Conservation (phyloP, 2,888 invertebrate species). For the Ophion obscuratus region DNA sequence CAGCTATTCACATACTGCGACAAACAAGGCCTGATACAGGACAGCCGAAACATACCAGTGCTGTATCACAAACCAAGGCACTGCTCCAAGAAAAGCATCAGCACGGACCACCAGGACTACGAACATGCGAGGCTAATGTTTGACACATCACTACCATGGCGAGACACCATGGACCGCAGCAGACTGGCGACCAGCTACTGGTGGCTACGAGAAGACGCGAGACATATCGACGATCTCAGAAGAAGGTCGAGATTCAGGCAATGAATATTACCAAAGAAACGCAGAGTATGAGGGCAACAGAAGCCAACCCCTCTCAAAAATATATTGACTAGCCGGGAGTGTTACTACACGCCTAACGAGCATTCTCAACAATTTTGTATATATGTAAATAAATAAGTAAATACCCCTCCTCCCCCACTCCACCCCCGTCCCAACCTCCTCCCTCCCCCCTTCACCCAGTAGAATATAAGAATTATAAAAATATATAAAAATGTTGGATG, state of each 20-base stretch:
- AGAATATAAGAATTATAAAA: no score
- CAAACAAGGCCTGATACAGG: neutral
- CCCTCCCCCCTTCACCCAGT: no score
- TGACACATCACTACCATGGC: neutral
- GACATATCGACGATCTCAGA: neutral
- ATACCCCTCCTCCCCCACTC: no score
- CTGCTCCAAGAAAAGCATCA: slow-evolving; percentile 9
- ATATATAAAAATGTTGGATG: no score
- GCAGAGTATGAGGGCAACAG: no score
- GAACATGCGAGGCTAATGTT: neutral
- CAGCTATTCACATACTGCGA: slow-evolving; percentile 10
- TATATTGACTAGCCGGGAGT: no score
- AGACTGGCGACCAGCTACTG: neutral
- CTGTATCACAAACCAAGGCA: slow-evolving; percentile 11
- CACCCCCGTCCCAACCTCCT: no score
- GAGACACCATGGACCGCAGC: neutral
- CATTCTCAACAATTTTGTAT: no score
- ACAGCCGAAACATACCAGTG: neutral
- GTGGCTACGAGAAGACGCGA: slow-evolving; percentile 6
- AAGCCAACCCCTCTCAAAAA: no score
- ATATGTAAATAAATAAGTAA: no score
- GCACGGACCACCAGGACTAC: neutral
- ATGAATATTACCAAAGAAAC: neutral
- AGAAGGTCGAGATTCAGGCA: neutral
- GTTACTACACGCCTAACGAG: no score